Percentiles rank a stretch among this genome's conserved stretches.
Conservation (phyloP, 92 coral and sea anemone genomes). For the Nematostella vectensis region DNA sequence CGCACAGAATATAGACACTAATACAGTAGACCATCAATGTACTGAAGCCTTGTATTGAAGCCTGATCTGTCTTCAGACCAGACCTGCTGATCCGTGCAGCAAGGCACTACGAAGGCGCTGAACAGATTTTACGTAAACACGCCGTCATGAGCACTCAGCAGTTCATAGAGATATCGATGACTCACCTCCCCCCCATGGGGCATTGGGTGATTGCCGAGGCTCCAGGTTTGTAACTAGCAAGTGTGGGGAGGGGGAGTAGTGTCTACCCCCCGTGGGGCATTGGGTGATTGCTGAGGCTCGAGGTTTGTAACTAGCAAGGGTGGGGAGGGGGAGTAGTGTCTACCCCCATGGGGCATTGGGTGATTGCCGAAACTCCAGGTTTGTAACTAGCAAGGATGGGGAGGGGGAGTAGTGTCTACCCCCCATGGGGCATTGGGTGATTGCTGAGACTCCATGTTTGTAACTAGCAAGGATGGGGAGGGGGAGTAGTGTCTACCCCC, state of each 20-base stretch:
- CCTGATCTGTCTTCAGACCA: slow-evolving; percentile 44
- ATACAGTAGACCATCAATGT: no score
- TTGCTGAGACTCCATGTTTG: slow-evolving; percentile 86
- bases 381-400: no score
- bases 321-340: no score
- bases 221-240: slow-evolving; percentile 77
- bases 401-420: no score
- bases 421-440: slow-evolving; percentile 74
- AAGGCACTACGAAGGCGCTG: slow-evolving; percentile 96
- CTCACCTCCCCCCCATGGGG: slow-evolving; percentile 47
- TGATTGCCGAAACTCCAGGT: slow-evolving; percentile 90
- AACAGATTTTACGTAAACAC: slow-evolving; percentile 75
- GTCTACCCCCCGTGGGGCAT: slow-evolving; percentile 49
- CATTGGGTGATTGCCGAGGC: slow-evolving; percentile 88
- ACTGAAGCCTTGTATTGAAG: no score
- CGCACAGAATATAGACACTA: no score
- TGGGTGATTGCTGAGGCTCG: slow-evolving; percentile 93
- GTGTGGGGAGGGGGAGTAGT: no score
- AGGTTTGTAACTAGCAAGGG: no score
- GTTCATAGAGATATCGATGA: slow-evolving; percentile 50
- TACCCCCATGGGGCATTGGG: slow-evolving; percentile 73
- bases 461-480: no score
- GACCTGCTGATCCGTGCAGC: slow-evolving; percentile 92
- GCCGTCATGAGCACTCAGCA: slow-evolving; percentile 82
- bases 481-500: no score